phyloP scores from a whole-genome alignment of 2,888 invertebrate genomes.

The Crocallis elinguaria region DNA sequence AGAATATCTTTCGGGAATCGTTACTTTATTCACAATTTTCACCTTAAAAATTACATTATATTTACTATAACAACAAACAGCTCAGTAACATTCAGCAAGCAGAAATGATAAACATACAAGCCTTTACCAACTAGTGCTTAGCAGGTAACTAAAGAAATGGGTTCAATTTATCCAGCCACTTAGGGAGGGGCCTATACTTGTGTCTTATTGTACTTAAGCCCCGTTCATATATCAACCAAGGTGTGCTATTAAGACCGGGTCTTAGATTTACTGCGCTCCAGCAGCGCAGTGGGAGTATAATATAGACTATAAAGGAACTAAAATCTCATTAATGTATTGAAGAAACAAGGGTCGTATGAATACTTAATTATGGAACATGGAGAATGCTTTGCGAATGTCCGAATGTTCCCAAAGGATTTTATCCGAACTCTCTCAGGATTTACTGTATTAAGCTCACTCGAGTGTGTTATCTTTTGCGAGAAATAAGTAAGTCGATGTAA shows the following conservation, averaged over 20 bases:
- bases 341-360: conserved; percentile 3
- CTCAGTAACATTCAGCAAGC: no score
- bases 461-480: neutral
- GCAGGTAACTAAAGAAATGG: conserved; percentile 14
- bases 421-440: neutral
- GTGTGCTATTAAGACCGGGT: conserved; percentile 9
- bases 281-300: conserved; percentile 2
- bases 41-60: no score
- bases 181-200: neutral
- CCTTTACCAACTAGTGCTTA: no score
- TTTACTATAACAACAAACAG: no score
- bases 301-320: no score
- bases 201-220: neutral
- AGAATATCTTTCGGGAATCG: no score
- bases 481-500: neutral
- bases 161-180: conserved; percentile 11
- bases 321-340: conserved; percentile 12
- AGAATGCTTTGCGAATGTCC: neutral
- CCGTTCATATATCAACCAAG: conserved; percentile 1
- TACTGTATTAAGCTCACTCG: neutral
- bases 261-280: conserved; percentile 7
- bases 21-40: no score
- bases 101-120: no score
- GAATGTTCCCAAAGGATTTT: neutral
- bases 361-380: conserved; percentile 2